Percentiles rank a stretch among this genome's conserved stretches.
Evolutionary conservation across 92 coral and sea anemone species (phyloP).

Genomic region (Actinostola sp.): DNA sequence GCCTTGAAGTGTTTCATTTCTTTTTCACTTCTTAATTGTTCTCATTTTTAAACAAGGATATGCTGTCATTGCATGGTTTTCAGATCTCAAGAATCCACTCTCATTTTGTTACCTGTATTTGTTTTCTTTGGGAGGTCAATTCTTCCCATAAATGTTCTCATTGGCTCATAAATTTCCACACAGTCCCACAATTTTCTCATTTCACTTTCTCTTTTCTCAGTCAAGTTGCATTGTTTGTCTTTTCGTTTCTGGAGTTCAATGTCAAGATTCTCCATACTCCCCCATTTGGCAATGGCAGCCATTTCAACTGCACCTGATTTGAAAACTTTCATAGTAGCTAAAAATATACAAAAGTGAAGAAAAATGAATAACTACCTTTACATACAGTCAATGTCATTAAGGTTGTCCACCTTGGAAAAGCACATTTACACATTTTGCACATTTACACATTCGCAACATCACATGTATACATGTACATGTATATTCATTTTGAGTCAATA

Average conservation of each 20-base stretch:
- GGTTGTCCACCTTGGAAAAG: too few species aligned
- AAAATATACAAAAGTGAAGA: background rate
- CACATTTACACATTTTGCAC: too few species aligned
- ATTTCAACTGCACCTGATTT: constrained; percentile 63
- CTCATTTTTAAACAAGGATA: too few species aligned
- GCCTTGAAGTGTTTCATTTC: too few species aligned
- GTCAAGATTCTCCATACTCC: constrained; percentile 67
- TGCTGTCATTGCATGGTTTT: too few species aligned
- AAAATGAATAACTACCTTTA: too few species aligned
- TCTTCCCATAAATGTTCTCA: constrained; percentile 62
- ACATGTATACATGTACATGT: too few species aligned
- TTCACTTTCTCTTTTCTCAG: constrained; percentile 65
- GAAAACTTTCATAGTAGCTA: constrained; percentile 87
- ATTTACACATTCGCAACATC: too few species aligned
- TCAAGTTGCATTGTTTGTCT: constrained; percentile 39
- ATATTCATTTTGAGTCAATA: too few species aligned
- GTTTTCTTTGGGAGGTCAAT: constrained; percentile 56
- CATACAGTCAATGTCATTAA: too few species aligned
- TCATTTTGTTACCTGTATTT: constrained; percentile 4
- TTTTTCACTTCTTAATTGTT: too few species aligned
- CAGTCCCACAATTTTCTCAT: constrained; percentile 82
- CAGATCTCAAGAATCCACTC: too few species aligned
- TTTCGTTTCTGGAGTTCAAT: constrained; percentile 59
- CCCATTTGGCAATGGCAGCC: constrained; percentile 71
- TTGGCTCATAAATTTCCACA: constrained; percentile 74